Percentiles rank a stretch among this genome's conserved stretches.
These are phyloP conservation scores for Stenchaetothrips biformis DNA, from an alignment of 2,888 invertebrate genomes.

Conservation along the genomic window DNA sequence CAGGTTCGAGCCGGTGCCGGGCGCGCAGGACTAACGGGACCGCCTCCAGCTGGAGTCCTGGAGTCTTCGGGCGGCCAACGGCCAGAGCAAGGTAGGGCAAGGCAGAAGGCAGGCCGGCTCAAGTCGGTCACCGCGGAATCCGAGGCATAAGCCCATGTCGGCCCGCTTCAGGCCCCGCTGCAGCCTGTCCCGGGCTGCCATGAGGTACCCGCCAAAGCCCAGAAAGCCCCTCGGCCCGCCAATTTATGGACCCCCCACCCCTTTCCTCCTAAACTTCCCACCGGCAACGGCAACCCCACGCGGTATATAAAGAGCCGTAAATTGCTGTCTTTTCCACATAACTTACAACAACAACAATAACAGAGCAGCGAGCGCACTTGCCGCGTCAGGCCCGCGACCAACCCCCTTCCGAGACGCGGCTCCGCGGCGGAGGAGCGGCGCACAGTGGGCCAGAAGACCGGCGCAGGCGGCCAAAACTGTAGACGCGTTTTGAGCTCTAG, in stretches of 20 bases:
- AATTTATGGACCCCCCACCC: neutral
- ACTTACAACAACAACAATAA: conserved; percentile 11
- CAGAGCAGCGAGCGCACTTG: neutral
- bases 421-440: neutral
- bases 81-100: no score
- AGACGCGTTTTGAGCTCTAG: no score
- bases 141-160: neutral
- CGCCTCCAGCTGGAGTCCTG: neutral
- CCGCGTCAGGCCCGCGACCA: no score
- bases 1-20: neutral
- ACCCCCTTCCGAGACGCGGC: no score
- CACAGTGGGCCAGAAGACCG: no score
- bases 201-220: neutral
- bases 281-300: neutral
- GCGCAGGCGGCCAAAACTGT: no score
- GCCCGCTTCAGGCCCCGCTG: neutral
- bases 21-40: conserved; percentile 20
- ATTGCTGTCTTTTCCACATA: conserved; percentile 25
- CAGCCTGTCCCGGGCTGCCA: neutral
- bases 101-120: neutral
- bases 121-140: conserved; percentile 18
- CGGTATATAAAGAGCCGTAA: conserved; percentile 16
- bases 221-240: neutral
- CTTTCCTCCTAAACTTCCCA: neutral
- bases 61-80: no score